Conservation (phyloP, 2,888 invertebrate genomes). For the Carabus problematicus region DNA sequence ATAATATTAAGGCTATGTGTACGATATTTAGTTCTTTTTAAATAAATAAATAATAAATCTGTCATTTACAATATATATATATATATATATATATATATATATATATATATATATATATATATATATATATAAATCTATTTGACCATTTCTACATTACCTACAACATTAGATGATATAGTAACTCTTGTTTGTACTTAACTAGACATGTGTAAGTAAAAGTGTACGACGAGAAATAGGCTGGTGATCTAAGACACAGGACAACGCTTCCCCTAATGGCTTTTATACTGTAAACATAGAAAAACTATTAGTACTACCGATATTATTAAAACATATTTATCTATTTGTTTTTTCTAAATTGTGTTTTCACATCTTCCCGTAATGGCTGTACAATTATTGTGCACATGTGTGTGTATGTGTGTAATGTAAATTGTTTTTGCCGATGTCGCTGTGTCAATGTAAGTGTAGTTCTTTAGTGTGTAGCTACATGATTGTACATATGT, state of each 20-base stretch:
- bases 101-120: no score
- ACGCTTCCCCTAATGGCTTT: constrained; percentile 18
- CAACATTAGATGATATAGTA: no score
- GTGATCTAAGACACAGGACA: not conserved
- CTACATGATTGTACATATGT: no score
- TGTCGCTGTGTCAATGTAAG: constrained; percentile 9
- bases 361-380: constrained; percentile 38
- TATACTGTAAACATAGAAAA: constrained; percentile 37
- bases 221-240: not conserved
- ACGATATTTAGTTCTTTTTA: no score
- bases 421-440: constrained; percentile 29
- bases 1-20: no score
- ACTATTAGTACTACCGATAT: constrained; percentile 33
- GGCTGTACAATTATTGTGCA: constrained; percentile 32
- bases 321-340: constrained; percentile 40
- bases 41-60: no score
- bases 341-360: constrained; percentile 33
- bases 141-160: no score
- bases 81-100: no score
- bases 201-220: no score
- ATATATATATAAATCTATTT: no score
- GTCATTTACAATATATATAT: no score
- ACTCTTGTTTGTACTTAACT: no score
- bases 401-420: not conserved
- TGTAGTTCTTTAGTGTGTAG: constrained; percentile 12